Evolutionary conservation across 2,113 vertebrate genomes (phyloP), one percentile per base, ranked within the genome.

Genomic region (Cacatua alba): DNA sequence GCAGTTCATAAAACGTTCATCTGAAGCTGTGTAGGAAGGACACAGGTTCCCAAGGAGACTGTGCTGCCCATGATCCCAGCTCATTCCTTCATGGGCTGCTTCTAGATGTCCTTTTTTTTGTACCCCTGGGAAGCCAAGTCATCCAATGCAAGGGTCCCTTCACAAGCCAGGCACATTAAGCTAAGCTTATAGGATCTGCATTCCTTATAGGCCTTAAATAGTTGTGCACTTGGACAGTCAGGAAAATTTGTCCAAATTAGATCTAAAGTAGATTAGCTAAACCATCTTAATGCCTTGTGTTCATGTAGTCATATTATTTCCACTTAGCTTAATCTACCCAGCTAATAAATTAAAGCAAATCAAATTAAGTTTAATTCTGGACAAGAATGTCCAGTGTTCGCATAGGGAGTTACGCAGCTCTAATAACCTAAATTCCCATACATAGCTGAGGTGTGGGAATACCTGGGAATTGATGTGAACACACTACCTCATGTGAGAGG

Each of bases 101-200:
- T 84, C 43, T 63, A 2, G 13, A 29, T 41, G 20, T 43, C 41
- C 12, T 33, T 81, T 64, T 52, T 6, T 69, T 71, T 88, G 39
- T 68, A 6, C 55, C 2, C 21, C 10, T 60, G 24, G 44, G 62
- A 59, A 92, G 17, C 17, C 44, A 74, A 69, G 63, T 29, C 10
- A 43, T 1, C 26, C 0, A 0, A 15, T 4, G 4, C 17, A 88
- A n/a, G 51, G 14, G n/a, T 88, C 20, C 25, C 35, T 24, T 24
- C 21, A 10, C 1, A 0, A 74, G 16, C 8, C 31, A 72, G 49
- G 24, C 18, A n/a, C 19, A 41, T 76, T 64, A n/a, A 72, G 8
- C 10, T 64, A 41, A 13, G 33, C 23, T 89, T 82, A 46, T 35
- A 25, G 24, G 10, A 49, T 75, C 25, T 80, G 15, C 43, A 48